Evolutionary conservation across 2,797 vertebrate species (phyloP).

Genomic region (Tamandua tetradactyla): DNA sequence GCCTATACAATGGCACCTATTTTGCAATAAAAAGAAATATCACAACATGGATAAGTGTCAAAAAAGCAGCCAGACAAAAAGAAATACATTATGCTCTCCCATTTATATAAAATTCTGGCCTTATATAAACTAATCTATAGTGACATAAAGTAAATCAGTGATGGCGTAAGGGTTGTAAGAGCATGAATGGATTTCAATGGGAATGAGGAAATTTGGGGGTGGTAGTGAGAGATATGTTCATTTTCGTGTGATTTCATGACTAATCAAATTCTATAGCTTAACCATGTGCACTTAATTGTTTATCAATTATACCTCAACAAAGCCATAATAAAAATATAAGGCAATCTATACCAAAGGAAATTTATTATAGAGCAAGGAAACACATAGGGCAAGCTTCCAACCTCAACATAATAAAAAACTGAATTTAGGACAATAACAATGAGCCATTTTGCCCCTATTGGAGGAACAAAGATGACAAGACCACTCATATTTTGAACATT

Average conservation of each 20-base stretch:
- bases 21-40: neutral
- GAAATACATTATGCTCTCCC: neutral
- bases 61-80: neutral
- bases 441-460: neutral
- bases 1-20: neutral
- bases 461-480: neutral
- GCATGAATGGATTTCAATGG: neutral
- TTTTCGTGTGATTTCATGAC: neutral
- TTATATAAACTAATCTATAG: neutral
- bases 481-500: neutral
- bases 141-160: neutral
- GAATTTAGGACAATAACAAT: neutral
- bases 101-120: constrained; percentile 22
- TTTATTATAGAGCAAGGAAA: neutral
- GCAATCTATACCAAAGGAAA: neutral
- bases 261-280: neutral
- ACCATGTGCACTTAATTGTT: neutral
- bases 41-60: neutral
- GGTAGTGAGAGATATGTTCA: neutral
- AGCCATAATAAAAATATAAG: neutral
- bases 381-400: neutral
- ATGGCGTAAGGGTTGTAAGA: neutral
- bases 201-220: neutral
- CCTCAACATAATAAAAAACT: neutral
- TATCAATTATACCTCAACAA: neutral